These are phyloP conservation scores for Andrena dorsata DNA, from an alignment of 2,888 invertebrate genomes.

Conservation along the genomic window DNA sequence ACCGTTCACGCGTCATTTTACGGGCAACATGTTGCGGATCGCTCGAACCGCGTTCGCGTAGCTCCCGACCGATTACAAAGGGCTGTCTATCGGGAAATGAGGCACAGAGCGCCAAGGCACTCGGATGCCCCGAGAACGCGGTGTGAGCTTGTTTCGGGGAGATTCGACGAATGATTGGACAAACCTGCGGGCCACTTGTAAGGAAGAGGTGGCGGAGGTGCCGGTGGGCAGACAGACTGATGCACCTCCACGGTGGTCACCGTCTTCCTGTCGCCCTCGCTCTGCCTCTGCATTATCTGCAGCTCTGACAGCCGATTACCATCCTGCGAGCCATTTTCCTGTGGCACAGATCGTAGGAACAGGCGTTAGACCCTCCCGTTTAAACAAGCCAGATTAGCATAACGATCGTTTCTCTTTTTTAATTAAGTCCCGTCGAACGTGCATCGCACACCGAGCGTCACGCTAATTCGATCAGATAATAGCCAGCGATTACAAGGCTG, in stretches of 20 bases:
- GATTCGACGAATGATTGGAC: constrained; percentile 16
- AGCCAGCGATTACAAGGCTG: constrained; percentile 20
- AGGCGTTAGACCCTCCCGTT: neutral
- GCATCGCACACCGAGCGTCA: constrained; percentile 7
- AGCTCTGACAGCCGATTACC: constrained; percentile 73
- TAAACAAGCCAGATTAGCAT: neutral
- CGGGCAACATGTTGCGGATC: neutral
- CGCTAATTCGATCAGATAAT: constrained; percentile 39
- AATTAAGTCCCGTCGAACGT: constrained; percentile 17
- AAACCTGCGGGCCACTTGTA: constrained; percentile 83
- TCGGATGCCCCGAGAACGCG: neutral
- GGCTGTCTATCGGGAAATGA: too few species aligned
- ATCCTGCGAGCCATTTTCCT: constrained; percentile 78
- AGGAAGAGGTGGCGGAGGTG: constrained; percentile 82
- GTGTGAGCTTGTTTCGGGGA: neutral
- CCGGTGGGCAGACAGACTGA: constrained; percentile 83
- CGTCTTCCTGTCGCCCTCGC: constrained; percentile 87
- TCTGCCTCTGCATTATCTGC: constrained; percentile 77
- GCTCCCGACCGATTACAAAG: too few species aligned
- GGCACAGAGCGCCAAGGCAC: too few species aligned
- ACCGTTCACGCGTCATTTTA: constrained; percentile 15
- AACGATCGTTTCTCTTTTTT: constrained; percentile 38
- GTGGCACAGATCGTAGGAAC: neutral
- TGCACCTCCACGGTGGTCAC: constrained; percentile 92
- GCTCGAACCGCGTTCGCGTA: too few species aligned